Conservation (phyloP, 2,888 invertebrate genomes). For the Cephus rjabovi region DNA sequence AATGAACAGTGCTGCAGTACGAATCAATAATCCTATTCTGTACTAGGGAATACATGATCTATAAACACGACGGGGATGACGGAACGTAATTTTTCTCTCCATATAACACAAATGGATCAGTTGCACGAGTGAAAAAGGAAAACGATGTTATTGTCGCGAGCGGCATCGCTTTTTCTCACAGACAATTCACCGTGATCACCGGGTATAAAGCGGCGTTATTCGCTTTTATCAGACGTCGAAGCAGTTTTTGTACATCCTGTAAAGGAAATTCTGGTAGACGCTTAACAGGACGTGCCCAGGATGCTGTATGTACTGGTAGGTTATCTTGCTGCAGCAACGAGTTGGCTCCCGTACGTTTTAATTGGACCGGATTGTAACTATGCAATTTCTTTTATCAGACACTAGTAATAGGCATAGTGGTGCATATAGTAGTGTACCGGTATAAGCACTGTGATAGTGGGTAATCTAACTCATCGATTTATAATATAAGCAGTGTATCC, state of each 20-base stretch:
- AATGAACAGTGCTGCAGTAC: no score
- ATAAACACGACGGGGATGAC: no score
- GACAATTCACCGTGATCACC: slow-evolving; percentile 34
- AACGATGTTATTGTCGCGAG: slow-evolving; percentile 8
- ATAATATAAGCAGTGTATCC: background rate
- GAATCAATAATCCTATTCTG: no score
- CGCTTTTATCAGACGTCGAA: slow-evolving; percentile 42
- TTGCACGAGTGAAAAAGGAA: background rate
- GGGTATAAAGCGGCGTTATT: slow-evolving; percentile 44
- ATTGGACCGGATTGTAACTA: background rate
- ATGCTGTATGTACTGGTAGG: no score
- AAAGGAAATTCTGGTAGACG: slow-evolving; percentile 35
- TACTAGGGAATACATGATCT: no score
- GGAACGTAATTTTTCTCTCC: no score
- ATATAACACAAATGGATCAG: no score
- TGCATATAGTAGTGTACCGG: background rate
- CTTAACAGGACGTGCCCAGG: no score
- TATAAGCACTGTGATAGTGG: background rate
- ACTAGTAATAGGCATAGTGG: background rate
- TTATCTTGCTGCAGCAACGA: no score
- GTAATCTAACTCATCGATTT: background rate
- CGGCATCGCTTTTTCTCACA: slow-evolving; percentile 21
- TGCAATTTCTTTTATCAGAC: background rate
- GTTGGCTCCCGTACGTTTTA: no score
- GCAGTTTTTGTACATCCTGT: slow-evolving; percentile 22